Base-by-base conservation (phyloP, 2,113 vertebrate genomes). In the Okapia johnstoni region DNA sequence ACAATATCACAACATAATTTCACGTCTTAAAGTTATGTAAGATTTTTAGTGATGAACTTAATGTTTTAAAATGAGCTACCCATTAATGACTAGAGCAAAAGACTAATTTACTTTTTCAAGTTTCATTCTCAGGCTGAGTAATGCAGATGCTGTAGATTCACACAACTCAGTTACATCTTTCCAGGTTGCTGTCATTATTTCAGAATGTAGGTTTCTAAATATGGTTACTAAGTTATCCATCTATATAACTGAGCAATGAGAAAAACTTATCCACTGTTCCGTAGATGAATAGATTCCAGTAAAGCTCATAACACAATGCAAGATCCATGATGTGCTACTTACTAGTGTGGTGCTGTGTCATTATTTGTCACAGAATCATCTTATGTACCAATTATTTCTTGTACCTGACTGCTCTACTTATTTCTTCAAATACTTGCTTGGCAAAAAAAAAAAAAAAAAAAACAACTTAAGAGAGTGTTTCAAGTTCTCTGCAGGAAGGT, bases 391-490 rank as follows among this genome's bases (percentile, higher is more conserved):
- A 94, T 97, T 97, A 97, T 97, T 93, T 91, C 43, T 77, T 43
- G 1, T 73, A 84, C 58, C 93, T 96, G 60, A 97, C 63, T 97
- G 93, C 16, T 70, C 21, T 93, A 93, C 87, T 88, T 84, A 93
- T 60, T 79, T 96, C 88, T 94, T 98, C 60, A 98, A 97, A 97
- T 17, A 96, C 90, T 91, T 97, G 16, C 43, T 85, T 55, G 94
- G 88, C 46, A 92, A 40, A 58, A 25, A 85, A 94, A 36, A 54
- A 23, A 88, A 83, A 54, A 96, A 94, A 33, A 55, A 23, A 88
- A 84, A 55, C 96, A 84, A 50, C 96, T 43, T 60, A 84, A 90
- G 77, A 88, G 21, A 83, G 7, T 85, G 8, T 84, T 97, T 94
- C 73, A 94, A 93, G 93, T 89, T 97, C n/a, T 76, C 43, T 7